Evolutionary conservation across 2,113 vertebrate genomes (phyloP).

Genomic region (Butorides virescens): DNA sequence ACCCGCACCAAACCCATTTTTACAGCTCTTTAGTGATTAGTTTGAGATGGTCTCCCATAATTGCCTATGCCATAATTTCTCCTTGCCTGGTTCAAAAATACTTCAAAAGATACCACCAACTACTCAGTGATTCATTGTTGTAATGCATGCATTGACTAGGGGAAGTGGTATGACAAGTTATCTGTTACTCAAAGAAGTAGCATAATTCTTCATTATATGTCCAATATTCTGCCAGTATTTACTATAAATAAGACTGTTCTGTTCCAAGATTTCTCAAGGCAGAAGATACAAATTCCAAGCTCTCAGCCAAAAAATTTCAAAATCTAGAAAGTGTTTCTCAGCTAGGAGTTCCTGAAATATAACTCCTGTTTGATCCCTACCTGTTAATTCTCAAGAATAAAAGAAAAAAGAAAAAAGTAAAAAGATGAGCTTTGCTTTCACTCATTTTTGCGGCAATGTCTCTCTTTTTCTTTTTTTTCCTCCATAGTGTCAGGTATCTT

Average conservation of each 20-base stretch:
- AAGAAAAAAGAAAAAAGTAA: neutral
- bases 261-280: conserved; percentile 32
- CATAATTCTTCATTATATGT: neutral
- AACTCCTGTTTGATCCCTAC: neutral
- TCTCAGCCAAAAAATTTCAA: neutral
- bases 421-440: neutral
- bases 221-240: conserved; percentile 2
- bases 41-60: neutral
- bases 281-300: neutral
- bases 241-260: conserved; percentile 32
- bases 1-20: neutral
- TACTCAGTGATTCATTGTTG: neutral
- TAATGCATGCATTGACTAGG: neutral
- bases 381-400: neutral
- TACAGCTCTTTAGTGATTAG: neutral
- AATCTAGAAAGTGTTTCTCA: neutral
- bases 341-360: neutral
- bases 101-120: neutral
- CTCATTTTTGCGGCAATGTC: neutral
- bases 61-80: neutral
- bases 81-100: neutral
- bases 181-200: neutral
- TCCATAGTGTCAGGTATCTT: neutral
- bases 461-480: neutral
- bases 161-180: neutral